Evolutionary conservation across 2,113 vertebrate genomes (phyloP), one percentile per base, ranked within the genome.

Genomic region (Passer montanus): DNA sequence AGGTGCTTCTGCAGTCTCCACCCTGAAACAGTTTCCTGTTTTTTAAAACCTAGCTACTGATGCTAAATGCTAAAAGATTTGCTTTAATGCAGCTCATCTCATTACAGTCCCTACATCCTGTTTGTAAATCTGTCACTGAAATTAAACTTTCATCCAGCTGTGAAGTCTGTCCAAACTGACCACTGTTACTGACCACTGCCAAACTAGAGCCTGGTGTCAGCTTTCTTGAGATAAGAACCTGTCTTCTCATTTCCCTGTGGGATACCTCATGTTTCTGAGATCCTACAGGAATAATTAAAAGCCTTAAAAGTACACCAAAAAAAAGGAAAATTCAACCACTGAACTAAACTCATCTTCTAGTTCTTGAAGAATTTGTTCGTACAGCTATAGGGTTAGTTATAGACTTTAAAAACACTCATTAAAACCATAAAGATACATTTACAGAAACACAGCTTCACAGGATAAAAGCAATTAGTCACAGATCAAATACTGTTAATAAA

Each of bases 401-500:
- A 78, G 81, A 81, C 30, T 72, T 87, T 28, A 63, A 89, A 89
- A 81, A 62, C 2, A 1, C 19, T 62, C 77, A 82, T 79, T 72
- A 59, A 89, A 93, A 68, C 35, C 52, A 84, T 59, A 49, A 79
- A 78, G 81, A 74, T 75, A 81, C 33, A 89, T 77, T 81, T 78
- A 87, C 35, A 7, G 78, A 91, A 95, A 95, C 72, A 92, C 19
- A 68, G 58, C 24, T 89, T 90, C 79, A 73, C 24, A 63, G 49
- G 27, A 91, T 90, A 59, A 88, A 92, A 90, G 83, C 86, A 85
- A 92, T 92, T 92, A 94, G 76, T 90, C 86, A 94, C 0, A 5
- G 93, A 95, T 92, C 89, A 95, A 92, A 88, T 41, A 76, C 83
- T 73, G 67, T 68, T 94, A 90, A 88, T 79, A 92, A 90, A 95